Evolutionary conservation across 2,888 invertebrate species (phyloP).

Genomic region (Oegoconia quadripuncta): DNA sequence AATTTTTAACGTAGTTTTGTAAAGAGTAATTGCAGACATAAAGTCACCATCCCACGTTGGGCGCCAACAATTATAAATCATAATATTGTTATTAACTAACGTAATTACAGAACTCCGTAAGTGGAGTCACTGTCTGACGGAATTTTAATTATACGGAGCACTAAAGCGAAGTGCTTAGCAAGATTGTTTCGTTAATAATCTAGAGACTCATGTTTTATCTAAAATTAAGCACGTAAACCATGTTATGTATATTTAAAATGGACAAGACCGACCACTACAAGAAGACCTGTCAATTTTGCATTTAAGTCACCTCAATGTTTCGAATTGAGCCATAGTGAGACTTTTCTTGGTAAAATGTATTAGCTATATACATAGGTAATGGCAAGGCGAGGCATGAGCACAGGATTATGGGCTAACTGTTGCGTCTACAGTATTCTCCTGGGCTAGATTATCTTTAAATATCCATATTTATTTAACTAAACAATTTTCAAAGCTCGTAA

Average conservation of each 20-base stretch:
- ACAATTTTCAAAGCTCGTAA: constrained; percentile 25
- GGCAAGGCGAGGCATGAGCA: constrained; percentile 25
- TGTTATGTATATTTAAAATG: constrained; percentile 4
- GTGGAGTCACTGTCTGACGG: constrained; percentile 2
- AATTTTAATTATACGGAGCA: constrained; percentile 9
- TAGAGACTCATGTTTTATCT: constrained; percentile 6
- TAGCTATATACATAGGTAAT: constrained; percentile 23
- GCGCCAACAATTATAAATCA: constrained; percentile 5
- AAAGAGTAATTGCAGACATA: background rate
- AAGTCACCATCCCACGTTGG: constrained; percentile 20
- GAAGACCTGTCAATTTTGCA: constrained; percentile 17
- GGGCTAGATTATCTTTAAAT: constrained; percentile 34
- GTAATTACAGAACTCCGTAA: constrained; percentile 4
- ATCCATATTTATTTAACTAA: constrained; percentile 46
- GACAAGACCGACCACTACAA: constrained; percentile 9
- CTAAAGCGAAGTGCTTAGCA: background rate
- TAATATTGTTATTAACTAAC: background rate
- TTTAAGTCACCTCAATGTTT: constrained; percentile 9
- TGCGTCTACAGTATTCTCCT: constrained; percentile 44
- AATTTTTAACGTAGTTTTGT: no score
- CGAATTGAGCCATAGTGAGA: constrained; percentile 2
- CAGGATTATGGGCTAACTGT: constrained; percentile 58
- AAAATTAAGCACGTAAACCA: constrained; percentile 10
- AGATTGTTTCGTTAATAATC: constrained; percentile 6
- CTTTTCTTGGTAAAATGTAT: constrained; percentile 20